A percentile compares a stretch with the other conserved stretches of the same genome.
Conservation (phyloP, 2,797 vertebrate genomes). For the Pachyuromys duprasi region DNA sequence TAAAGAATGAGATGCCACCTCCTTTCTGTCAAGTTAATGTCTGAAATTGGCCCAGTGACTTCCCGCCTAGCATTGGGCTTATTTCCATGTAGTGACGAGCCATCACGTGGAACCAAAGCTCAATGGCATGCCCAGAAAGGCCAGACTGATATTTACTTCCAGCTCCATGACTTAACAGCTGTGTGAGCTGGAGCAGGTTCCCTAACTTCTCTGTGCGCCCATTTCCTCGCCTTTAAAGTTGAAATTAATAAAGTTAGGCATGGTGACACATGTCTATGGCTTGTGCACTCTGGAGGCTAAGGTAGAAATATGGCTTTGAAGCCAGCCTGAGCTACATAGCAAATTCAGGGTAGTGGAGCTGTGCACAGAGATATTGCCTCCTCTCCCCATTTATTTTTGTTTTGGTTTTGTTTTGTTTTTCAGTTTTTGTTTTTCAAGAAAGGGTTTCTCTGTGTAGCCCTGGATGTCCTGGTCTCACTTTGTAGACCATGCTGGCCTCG, state of each 20-base stretch:
- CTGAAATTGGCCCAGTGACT: background rate
- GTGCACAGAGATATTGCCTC: background rate
- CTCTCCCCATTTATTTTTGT: too few species aligned
- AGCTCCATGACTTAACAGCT: background rate
- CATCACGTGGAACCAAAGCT: background rate
- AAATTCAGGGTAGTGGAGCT: background rate
- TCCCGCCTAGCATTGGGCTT: background rate
- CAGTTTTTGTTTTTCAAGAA: too few species aligned
- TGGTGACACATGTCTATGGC: background rate
- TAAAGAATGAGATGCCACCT: background rate
- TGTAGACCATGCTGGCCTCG: too few species aligned
- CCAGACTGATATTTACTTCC: background rate
- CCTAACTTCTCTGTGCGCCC: background rate
- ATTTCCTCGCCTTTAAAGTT: background rate
- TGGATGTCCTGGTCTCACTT: too few species aligned
- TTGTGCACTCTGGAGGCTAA: background rate
- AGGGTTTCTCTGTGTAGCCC: too few species aligned
- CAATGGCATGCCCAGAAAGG: rapidly evolving
- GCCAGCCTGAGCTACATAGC: background rate
- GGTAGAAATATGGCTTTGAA: background rate
- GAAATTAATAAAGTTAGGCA: background rate
- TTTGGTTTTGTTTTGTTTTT: too few species aligned
- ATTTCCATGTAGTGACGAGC: background rate
- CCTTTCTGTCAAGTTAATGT: background rate
- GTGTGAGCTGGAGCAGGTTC: background rate